phyloP scores from a whole-genome alignment of 2,888 invertebrate genomes.

The Geophilus truncorum region DNA sequence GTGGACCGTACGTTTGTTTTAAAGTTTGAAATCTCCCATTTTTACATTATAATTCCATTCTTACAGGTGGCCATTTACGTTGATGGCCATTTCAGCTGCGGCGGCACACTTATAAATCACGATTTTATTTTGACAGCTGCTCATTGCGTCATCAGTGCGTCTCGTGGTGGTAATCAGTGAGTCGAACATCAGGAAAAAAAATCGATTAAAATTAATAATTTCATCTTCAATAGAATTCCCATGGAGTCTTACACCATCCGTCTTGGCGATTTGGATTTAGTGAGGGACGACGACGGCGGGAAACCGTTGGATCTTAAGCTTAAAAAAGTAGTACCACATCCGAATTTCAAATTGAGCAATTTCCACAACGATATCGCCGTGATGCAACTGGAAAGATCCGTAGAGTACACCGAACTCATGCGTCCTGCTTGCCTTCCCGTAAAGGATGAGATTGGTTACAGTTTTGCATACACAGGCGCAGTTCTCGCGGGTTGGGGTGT shows the following conservation, averaged over 20 bases:
- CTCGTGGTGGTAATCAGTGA: too few relatives aligned
- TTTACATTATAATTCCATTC: background rate
- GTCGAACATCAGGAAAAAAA: too few relatives aligned
- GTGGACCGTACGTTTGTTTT: background rate
- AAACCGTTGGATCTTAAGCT: background rate
- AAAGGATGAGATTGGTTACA: background rate
- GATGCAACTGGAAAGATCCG: background rate
- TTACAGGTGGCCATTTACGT: slow-evolving; percentile 25
- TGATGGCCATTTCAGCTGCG: slow-evolving; percentile 8
- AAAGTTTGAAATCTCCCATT: background rate
- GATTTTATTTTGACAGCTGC: slow-evolving; percentile 15
- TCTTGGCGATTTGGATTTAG: slow-evolving; percentile 29
- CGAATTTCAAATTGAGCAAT: background rate
- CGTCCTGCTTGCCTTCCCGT: slow-evolving; percentile 5
- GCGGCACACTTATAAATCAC: background rate
- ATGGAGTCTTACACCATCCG: background rate
- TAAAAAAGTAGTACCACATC: background rate
- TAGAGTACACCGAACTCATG: background rate
- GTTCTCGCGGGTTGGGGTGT: slow-evolving; percentile 81
- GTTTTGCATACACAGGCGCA: background rate
- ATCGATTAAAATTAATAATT: too few relatives aligned
- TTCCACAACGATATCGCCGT: slow-evolving; percentile 32
- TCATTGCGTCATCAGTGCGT: slow-evolving; percentile 27
- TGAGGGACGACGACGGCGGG: background rate
- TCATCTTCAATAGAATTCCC: background rate